phyloP scores from a whole-genome alignment of 2,888 invertebrate species.

The Ochropleura leucogaster region DNA sequence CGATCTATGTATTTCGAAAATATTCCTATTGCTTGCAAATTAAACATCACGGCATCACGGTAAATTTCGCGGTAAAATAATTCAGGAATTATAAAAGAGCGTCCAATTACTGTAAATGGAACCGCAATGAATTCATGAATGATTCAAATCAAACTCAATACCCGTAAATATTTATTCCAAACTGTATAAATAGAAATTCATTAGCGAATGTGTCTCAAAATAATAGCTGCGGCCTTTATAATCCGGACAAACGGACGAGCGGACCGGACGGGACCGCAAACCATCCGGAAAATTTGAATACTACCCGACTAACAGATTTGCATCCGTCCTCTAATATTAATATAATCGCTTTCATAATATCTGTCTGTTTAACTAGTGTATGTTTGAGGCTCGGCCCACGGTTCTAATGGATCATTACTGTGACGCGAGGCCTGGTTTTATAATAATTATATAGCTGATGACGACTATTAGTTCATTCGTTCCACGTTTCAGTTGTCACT shows the following conservation, averaged over 20 bases:
- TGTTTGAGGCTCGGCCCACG: constrained; percentile 5
- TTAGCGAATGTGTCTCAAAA: constrained; percentile 57
- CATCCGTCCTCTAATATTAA: constrained; percentile 47
- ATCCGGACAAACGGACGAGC: constrained; percentile 43
- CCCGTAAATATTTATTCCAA: constrained; percentile 46
- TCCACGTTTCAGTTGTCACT: constrained; percentile 7
- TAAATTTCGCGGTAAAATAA: constrained; percentile 5
- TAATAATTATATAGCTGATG: constrained; percentile 6
- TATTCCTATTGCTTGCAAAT: constrained; percentile 8
- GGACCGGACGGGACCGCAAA: constrained; percentile 34
- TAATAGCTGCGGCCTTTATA: constrained; percentile 57
- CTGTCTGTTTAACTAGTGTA: constrained; percentile 23
- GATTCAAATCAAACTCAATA: constrained; percentile 47
- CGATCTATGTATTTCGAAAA: neutral
- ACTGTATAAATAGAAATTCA: constrained; percentile 62
- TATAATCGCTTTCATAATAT: constrained; percentile 54
- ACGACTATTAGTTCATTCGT: constrained; percentile 5
- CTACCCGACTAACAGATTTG: constrained; percentile 56
- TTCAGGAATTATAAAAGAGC: constrained; percentile 6
- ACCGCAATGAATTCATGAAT: constrained; percentile 46
- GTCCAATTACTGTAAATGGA: constrained; percentile 39
- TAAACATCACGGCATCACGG: neutral
- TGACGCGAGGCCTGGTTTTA: constrained; percentile 4
- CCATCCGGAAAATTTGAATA: constrained; percentile 63
- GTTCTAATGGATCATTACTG: neutral